Evolutionary conservation across 2,888 invertebrate genomes (phyloP).

Genomic region (Gymnocheta viridis): DNA sequence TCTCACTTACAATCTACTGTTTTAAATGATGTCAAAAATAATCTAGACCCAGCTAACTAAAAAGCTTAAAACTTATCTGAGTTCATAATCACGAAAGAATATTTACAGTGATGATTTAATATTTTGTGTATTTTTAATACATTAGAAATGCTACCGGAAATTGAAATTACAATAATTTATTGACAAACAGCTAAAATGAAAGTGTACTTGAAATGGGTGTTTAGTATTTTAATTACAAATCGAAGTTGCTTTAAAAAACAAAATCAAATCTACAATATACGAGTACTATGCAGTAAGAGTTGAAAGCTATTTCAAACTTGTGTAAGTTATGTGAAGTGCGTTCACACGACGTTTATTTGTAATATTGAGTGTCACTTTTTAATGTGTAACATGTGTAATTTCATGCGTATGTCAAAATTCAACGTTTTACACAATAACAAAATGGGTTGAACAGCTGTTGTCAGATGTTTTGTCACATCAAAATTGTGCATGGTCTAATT

Average conservation of each 20-base stretch:
- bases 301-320: background rate
- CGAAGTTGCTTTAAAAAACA: conserved; percentile 22
- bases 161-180: conserved; percentile 19
- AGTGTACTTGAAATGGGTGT: conserved; percentile 68
- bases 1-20: too few species aligned
- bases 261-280: too few species aligned
- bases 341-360: background rate
- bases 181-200: conserved; percentile 64
- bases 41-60: too few species aligned
- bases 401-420: background rate
- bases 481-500: too few species aligned
- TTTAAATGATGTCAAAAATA: too few species aligned
- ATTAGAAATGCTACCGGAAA: conserved; percentile 55
- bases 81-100: too few species aligned
- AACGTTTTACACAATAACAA: too few species aligned
- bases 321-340: background rate
- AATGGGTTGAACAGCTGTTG: too few species aligned
- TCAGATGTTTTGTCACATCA: too few species aligned
- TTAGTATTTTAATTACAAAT: conserved; percentile 67
- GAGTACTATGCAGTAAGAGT: background rate
- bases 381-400: background rate
- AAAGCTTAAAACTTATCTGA: too few species aligned
- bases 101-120: background rate
- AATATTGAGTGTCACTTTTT: too few species aligned
- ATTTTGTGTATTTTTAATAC: background rate